Base-by-base conservation (phyloP, 37 sponge, comb jelly and placozoan species). In the Halisarca cf. caerulea region DNA sequence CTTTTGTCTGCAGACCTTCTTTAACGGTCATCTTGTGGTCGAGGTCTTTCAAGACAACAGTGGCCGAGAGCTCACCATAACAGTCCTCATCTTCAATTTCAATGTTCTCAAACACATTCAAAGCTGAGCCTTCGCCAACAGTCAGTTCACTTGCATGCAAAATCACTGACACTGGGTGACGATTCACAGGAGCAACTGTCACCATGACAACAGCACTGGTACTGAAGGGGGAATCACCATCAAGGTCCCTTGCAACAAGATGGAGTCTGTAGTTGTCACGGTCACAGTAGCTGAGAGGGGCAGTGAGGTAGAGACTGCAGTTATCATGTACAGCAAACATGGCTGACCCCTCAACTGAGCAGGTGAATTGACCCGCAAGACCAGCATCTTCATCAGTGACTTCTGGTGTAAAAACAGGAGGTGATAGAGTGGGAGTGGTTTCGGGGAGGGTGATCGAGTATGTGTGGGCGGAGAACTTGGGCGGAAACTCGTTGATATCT, bases 341-440 rank as follows among this genome's bases (percentile, higher is more conserved):
- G 36, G 24, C 24, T 2, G 24, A 36, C 21, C 41, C 36, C 38
- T 3, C 39, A 1, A 30, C 15, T 1, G 73, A 66, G 60, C 91
- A 90, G 14, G 33, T 58, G 0, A 70, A 28, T 6, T 51, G 11
- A 38, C 91, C 91, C 79, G 86, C 82, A 25, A 59, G 1, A 28
- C 91, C 91, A n/a, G 45, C 83, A 78, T 90, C 91, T 34, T n/a
- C 60, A 70, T 90, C 91, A 0, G 57, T 60, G 33, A 80, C 57
- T 15, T 60, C 61, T 9, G 83, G 43, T 2, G 41, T 43, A 28
- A 41, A 66, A 43, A 60, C 37, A 17, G 82, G 79, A 23, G 42
- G 61, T 37, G n/a, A 59, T 4, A 79, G 43, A 23, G 41, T 44
- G 18, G 18, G 24, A 20, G 78, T 43, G 43, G 82, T 80, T 55